These are phyloP conservation scores for Lasioglossum pauxillum DNA, from an alignment of 2,888 invertebrate species.

Conservation along the genomic window DNA sequence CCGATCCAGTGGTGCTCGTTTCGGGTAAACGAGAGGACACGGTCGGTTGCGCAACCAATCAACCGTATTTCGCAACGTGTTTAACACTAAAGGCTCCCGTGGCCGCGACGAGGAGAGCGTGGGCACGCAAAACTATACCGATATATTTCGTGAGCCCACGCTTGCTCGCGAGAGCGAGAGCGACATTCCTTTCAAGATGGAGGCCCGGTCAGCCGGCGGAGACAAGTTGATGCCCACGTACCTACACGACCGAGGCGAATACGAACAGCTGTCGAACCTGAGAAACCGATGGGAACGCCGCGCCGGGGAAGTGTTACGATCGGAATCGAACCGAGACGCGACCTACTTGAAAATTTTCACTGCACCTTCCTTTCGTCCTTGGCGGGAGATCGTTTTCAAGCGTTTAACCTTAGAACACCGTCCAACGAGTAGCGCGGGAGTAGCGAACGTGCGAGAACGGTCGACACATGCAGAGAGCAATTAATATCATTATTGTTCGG, in stretches of 20 bases:
- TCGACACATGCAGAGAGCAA: no score
- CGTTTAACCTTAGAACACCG: background rate
- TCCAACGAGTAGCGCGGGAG: background rate
- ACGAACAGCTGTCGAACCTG: slow-evolving; percentile 70
- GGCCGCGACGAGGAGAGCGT: slow-evolving; percentile 59
- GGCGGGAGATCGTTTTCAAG: slow-evolving; percentile 15
- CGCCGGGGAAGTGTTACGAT: slow-evolving; percentile 31
- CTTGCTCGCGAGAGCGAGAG: slow-evolving; percentile 59
- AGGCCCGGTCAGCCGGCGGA: slow-evolving; percentile 60
- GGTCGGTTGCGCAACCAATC: slow-evolving; percentile 58
- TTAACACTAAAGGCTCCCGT: slow-evolving; percentile 57
- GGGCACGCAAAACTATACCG: slow-evolving; percentile 65
- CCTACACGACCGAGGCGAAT: slow-evolving; percentile 7
- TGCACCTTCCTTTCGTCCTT: slow-evolving; percentile 21
- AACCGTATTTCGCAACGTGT: slow-evolving; percentile 59
- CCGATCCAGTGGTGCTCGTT: slow-evolving; percentile 45
- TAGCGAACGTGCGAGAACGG: no score
- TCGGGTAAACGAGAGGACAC: slow-evolving; percentile 55
- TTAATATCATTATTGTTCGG: no score
- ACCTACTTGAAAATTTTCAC: slow-evolving; percentile 53
- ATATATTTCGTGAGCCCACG: slow-evolving; percentile 72
- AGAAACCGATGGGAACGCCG: slow-evolving; percentile 58
- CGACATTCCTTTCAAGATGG: slow-evolving; percentile 75
- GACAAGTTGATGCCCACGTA: slow-evolving; percentile 76
- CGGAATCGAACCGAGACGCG: slow-evolving; percentile 37